Percentiles rank a stretch among this genome's conserved stretches.
Conservation (phyloP, 2,888 invertebrate species). For the Drosophila mulleri region DNA sequence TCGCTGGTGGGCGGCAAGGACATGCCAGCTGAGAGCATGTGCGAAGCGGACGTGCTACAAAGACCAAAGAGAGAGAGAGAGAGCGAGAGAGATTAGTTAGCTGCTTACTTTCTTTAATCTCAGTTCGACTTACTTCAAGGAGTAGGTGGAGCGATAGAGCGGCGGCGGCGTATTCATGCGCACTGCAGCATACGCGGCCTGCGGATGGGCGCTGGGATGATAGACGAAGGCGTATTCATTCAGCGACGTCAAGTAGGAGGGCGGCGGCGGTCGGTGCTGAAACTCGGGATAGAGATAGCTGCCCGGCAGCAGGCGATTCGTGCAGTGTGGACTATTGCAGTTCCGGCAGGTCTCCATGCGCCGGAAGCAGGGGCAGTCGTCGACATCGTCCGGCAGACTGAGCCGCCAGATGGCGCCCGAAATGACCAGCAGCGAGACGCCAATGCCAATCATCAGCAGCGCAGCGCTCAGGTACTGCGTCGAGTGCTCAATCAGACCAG, state of each 20-base stretch:
- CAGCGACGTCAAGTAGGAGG: conserved; percentile 97
- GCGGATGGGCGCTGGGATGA: conserved; percentile 84
- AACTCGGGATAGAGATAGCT: conserved; percentile 98
- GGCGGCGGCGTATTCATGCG: conserved; percentile 92
- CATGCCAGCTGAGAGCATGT: conserved; percentile 30
- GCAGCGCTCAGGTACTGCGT: conserved; percentile 84
- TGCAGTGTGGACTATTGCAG: conserved; percentile 88
- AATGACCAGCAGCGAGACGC: conserved; percentile 96
- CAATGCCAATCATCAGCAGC: conserved; percentile 87
- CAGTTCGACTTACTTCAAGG: conserved; percentile 87
- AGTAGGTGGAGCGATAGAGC: conserved; percentile 94
- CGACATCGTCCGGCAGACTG: conserved; percentile 91
- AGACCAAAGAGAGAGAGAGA: background rate
- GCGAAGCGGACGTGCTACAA: conserved; percentile 47
- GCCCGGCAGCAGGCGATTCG: conserved; percentile 91
- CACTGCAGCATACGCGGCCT: conserved; percentile 82
- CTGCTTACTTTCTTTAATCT: background rate
- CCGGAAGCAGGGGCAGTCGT: conserved; percentile 88
- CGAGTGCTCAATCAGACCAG: conserved; percentile 84
- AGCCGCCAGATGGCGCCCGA: conserved; percentile 97
- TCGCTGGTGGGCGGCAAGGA: conserved; percentile 53
- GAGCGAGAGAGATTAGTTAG: background rate
- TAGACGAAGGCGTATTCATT: conserved; percentile 96
- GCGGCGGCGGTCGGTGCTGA: conserved; percentile 97
- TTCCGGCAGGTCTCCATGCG: conserved; percentile 86